Percentiles rank a stretch among this genome's conserved stretches.
These are phyloP conservation scores for Alviniconcha strummeri DNA, from an alignment of 2,888 invertebrate species.

Conservation along the genomic window DNA sequence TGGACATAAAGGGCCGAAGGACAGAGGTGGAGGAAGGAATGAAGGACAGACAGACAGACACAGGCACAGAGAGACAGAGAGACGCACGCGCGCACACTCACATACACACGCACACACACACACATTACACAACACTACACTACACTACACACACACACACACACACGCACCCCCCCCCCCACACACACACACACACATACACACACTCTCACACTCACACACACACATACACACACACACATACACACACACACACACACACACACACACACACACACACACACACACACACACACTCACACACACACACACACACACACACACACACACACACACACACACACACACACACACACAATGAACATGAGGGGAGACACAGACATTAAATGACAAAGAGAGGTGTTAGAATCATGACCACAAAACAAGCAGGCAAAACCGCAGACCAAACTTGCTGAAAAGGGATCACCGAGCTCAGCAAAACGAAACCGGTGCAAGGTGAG, in stretches of 20 bases:
- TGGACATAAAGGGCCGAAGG: no score
- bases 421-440: no score
- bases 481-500: no score
- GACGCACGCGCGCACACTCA: neutral
- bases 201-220: no score
- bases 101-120: slow-evolving; percentile 3
- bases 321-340: neutral
- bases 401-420: no score
- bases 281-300: neutral
- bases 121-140: neutral
- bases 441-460: no score
- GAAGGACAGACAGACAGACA: neutral
- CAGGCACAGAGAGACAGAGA: neutral
- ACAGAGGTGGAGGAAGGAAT: no score
- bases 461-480: no score
- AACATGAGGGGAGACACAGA: no score
- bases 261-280: neutral
- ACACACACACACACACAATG: no score
- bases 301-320: neutral
- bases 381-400: no score
- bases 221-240: no score
- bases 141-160: neutral
- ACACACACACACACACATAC: neutral
- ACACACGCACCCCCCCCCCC: neutral
- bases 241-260: slow-evolving; percentile 5